A percentile compares a stretch with the other conserved stretches of the same genome.
Evolutionary conservation across 2,113 vertebrate genomes (phyloP).

Genomic region (Ramphastos sulfuratus): DNA sequence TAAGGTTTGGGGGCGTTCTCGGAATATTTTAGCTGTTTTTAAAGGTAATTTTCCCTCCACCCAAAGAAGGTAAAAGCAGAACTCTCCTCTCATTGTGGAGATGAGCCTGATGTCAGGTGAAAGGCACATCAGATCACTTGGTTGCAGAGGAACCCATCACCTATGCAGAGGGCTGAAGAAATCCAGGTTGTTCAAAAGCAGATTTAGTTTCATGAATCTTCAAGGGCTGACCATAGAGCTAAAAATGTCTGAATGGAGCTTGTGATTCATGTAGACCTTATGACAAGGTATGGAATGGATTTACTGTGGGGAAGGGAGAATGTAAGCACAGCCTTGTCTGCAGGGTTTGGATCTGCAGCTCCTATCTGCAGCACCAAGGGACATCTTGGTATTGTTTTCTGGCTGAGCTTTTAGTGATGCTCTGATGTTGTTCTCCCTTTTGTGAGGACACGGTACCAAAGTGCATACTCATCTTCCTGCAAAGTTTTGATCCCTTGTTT

Average conservation of each 20-base stretch:
- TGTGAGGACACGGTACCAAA: not conserved
- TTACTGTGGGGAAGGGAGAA: not conserved
- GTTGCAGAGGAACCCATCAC: not conserved
- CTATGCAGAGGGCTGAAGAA: not conserved
- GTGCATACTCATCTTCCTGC: not conserved
- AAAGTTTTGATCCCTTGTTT: not conserved
- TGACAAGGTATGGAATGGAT: not conserved
- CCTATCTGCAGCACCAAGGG: not conserved
- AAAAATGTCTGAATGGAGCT: not conserved
- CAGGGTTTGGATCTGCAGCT: not conserved
- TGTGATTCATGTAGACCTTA: not conserved
- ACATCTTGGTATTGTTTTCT: not conserved
- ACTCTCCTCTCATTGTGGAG: not conserved
- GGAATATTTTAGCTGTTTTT: not conserved
- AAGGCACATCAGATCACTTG: not conserved
- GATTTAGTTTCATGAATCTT: not conserved
- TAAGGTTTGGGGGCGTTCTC: not conserved
- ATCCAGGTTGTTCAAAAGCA: not conserved
- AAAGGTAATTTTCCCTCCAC: not conserved
- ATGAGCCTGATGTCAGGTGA: not conserved
- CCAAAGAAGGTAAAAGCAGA: not conserved
- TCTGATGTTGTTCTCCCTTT: rapidly evolving
- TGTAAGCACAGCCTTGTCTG: not conserved
- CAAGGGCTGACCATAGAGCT: not conserved
- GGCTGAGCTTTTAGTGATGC: not conserved